Evolutionary conservation across 2,113 vertebrate species (phyloP).

Genomic region (Petroica traversi): DNA sequence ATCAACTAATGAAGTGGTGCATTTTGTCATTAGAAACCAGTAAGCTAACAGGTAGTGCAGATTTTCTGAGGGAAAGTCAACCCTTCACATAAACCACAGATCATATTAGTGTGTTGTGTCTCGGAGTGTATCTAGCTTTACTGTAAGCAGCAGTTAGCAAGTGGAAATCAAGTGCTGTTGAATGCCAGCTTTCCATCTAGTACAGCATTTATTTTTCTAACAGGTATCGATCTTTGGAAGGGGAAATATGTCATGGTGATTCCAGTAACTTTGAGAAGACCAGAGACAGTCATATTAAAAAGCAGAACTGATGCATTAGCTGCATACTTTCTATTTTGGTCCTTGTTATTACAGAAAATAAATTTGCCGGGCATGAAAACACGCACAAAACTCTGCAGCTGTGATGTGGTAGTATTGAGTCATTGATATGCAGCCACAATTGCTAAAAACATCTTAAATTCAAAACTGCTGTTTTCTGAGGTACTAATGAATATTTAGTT

Average conservation of each 20-base stretch:
- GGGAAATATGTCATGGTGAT: background rate
- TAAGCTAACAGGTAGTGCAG: background rate
- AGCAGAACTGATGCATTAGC: background rate
- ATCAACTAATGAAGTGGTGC: background rate
- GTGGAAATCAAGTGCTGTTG: background rate
- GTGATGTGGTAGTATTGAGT: background rate
- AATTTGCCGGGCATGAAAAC: background rate
- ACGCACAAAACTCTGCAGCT: background rate
- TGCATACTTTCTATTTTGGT: background rate
- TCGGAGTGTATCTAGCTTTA: background rate
- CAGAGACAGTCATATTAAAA: background rate
- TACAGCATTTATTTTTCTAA: background rate
- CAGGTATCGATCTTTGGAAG: background rate
- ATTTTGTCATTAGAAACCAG: background rate
- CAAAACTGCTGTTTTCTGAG: background rate
- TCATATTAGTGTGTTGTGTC: background rate
- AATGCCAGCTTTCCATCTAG: background rate
- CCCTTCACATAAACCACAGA: background rate
- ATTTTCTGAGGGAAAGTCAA: background rate
- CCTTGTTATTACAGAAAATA: background rate
- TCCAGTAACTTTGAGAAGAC: background rate
- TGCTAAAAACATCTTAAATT: background rate
- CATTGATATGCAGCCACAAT: fast-evolving
- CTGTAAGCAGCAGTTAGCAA: background rate
- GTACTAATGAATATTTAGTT: background rate